phyloP scores from a whole-genome alignment of 2,797 vertebrate genomes.

The Vireo griseus region DNA sequence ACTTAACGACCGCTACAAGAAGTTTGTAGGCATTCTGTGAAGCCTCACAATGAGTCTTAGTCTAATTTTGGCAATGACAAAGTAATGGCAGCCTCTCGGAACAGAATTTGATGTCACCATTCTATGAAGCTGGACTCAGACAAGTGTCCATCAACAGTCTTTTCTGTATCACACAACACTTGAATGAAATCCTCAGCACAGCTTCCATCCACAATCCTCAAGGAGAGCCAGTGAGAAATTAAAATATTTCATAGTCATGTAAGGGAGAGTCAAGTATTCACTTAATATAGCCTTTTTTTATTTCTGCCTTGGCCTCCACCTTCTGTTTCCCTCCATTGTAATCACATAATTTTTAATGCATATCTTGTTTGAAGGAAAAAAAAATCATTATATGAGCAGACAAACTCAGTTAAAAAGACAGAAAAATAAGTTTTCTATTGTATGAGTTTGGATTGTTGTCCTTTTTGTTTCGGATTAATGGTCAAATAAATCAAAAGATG shows the following conservation, averaged over 20 bases:
- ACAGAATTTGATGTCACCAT: background rate
- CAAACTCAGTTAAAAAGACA: background rate
- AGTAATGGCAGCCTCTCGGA: background rate
- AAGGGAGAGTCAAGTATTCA: background rate
- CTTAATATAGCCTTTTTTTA: background rate
- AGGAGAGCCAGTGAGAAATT: background rate
- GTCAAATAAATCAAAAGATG: conserved; percentile 57
- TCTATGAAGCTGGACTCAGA: background rate
- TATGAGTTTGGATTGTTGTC: background rate
- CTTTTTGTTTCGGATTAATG: background rate
- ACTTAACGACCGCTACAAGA: background rate
- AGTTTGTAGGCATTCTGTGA: background rate
- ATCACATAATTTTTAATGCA: background rate
- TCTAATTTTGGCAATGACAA: conserved; percentile 18
- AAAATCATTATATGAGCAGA: background rate
- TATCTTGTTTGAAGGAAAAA: background rate
- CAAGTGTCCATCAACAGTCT: background rate
- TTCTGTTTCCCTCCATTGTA: background rate
- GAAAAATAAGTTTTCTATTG: background rate
- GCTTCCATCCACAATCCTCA: background rate
- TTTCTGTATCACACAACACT: background rate
- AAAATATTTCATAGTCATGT: background rate
- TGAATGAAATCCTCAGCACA: background rate
- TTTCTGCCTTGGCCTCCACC: background rate
- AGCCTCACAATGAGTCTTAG: background rate